Base-by-base conservation (phyloP, 2,113 vertebrate species). In the Oreochromis spilurus region DNA sequence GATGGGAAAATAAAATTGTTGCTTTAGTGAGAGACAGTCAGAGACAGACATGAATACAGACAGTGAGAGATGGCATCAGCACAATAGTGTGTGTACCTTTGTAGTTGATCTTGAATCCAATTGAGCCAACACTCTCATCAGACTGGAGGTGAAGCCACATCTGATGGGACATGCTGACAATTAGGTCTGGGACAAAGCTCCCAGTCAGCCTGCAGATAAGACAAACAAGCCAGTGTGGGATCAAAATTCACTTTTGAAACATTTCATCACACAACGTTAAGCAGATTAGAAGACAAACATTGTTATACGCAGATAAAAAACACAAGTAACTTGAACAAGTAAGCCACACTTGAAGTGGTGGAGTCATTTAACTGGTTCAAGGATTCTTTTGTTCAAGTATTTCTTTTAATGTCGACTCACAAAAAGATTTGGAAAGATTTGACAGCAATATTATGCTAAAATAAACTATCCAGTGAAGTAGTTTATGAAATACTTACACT, bases 121-220 rank as follows among this genome's bases (percentile, higher is more conserved):
- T 97, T 3, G 98, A 99, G 82, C 98, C 98, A 85, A 99, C 98
- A 9, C 98, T 99, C 95, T 99, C 98, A 93, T 99, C 98, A 1
- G 98, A 99, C 94, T 99, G 98, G 79, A 99, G 97, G 86, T 99
- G 98, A 67, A 99, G 94, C 98, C 98, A 99, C 98, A 99, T 99
- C 94, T 99, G 98, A 95, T 96, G 97, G 87, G 96, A 98, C 97
- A 99, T 97, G 96, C 98, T 99, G 88, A 99, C 98, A 93, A 99
- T 99, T 92, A 99, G 94, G 94, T 99, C 98, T 54, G 98, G 98
- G 57, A 99, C 98, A 94, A 99, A 99, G 93, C 98, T 99, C 78
- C 98, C 98, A 1, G 98, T 98, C 94, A 99, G 96, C 87, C 98
- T 99, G 92, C 5, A 88, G 57, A 91, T 14, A 58, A n/a, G 26